A percentile compares a stretch with the other conserved stretches of the same genome.
These are phyloP conservation scores for Gambusia yucatana DNA, from an alignment of 2,797 vertebrate species.

Conservation along the genomic window DNA sequence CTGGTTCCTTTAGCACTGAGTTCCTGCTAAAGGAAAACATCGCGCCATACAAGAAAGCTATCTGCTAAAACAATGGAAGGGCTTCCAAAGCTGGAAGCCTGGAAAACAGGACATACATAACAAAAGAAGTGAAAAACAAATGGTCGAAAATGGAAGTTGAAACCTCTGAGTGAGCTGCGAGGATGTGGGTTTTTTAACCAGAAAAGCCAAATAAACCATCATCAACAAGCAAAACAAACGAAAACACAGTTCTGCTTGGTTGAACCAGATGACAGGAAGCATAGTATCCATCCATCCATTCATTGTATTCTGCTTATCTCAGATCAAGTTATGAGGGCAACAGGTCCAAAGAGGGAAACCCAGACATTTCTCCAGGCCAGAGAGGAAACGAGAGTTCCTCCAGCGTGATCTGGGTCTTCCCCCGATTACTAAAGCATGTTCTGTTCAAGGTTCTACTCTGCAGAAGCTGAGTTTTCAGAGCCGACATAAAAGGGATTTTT, in stretches of 20 bases:
- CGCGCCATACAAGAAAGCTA: background rate
- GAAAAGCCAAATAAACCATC: background rate
- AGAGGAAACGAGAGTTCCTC: background rate
- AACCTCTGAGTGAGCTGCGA: background rate
- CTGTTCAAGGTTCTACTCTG: background rate
- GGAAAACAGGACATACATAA: background rate
- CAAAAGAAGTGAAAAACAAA: slow-evolving; percentile 1
- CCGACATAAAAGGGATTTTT: slow-evolving; percentile 24
- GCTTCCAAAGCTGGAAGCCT: background rate
- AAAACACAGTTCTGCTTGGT: background rate
- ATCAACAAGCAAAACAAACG: background rate
- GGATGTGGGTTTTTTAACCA: background rate
- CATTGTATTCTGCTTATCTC: background rate
- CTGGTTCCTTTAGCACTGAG: background rate
- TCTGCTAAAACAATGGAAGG: background rate
- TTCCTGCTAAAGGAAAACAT: background rate
- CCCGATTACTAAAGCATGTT: background rate
- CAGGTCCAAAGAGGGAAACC: background rate
- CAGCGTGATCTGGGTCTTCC: background rate
- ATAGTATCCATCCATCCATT: background rate
- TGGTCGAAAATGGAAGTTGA: background rate
- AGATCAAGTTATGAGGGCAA: background rate
- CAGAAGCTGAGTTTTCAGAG: slow-evolving; percentile 7
- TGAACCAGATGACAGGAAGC: background rate
- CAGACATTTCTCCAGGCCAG: background rate